Percentiles rank a stretch among this genome's conserved stretches.
Evolutionary conservation across 2,797 vertebrate species (phyloP).

Genomic region (Sciurus carolinensis): DNA sequence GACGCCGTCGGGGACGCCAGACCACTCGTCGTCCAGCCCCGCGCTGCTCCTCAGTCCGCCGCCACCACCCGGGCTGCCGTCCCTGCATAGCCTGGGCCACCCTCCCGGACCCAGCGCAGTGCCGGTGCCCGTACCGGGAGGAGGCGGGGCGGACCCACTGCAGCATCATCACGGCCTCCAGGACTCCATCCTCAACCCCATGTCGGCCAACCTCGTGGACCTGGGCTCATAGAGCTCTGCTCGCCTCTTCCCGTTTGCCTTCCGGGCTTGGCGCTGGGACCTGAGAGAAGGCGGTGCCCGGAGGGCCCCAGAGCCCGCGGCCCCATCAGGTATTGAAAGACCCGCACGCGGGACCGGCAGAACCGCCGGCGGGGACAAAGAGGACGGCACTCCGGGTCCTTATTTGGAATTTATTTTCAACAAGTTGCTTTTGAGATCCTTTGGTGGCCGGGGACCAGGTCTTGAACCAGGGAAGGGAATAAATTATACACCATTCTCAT

Average conservation of each 20-base stretch:
- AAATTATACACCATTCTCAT: constrained; percentile 73
- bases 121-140: constrained; percentile 84
- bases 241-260: not conserved
- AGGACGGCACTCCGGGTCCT: not conserved
- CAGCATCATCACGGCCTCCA: constrained; percentile 97
- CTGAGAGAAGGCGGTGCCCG: not conserved
- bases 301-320: not conserved
- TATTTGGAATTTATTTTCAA: constrained; percentile 5
- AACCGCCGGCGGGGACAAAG: not conserved
- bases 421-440: constrained; percentile 62
- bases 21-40: constrained; percentile 96
- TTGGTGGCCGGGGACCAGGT: not conserved
- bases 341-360: not conserved
- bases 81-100: constrained; percentile 96
- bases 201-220: constrained; percentile 99
- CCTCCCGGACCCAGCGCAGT: constrained; percentile 98
- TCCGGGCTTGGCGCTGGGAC: not conserved
- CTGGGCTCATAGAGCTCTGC: constrained; percentile 95
- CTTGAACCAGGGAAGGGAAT: constrained; percentile 75
- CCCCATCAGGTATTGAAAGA: constrained; percentile 62
- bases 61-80: constrained; percentile 92
- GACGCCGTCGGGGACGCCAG: constrained; percentile 97
- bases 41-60: constrained; percentile 95
- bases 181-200: constrained; percentile 99
- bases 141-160: constrained; percentile 92